phyloP scores from a whole-genome alignment of 1,140 invertebrate genomes.

The Aphaenogaster floridana region DNA sequence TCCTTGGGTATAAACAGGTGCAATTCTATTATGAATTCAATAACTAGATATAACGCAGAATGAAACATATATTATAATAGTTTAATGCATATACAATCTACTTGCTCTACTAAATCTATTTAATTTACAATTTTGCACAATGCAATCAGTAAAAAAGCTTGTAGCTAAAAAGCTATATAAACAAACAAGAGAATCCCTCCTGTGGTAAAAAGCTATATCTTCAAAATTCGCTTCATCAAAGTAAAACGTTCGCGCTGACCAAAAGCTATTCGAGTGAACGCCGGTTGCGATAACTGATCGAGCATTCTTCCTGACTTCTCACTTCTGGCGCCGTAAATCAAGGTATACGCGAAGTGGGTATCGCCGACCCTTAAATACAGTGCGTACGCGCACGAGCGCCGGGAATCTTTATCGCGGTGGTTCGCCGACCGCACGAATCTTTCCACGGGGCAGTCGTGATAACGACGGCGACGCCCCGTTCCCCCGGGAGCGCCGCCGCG shows the following conservation, averaged over 20 bases:
- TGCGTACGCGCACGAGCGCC: conserved; percentile 41
- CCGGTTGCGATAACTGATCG: neutral
- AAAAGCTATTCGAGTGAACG: neutral
- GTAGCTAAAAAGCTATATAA: too few species aligned
- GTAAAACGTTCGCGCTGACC: neutral
- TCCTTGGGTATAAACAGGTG: neutral
- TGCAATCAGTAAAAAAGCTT: too few species aligned
- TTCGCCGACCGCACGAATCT: conserved; percentile 58
- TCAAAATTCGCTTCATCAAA: neutral
- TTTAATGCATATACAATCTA: neutral
- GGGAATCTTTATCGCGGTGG: conserved; percentile 66
- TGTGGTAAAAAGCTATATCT: neutral
- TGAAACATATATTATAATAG: neutral
- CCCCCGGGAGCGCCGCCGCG: neutral
- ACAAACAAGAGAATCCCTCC: too few species aligned
- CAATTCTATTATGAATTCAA: neutral
- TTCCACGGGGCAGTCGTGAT: conserved; percentile 58
- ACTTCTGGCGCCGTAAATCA: conserved; percentile 8
- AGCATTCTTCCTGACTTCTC: neutral
- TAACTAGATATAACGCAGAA: neutral
- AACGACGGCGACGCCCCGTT: conserved; percentile 32
- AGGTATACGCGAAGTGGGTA: neutral
- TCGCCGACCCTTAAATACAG: conserved; percentile 36
- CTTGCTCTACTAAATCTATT: neutral
- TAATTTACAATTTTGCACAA: neutral